Evolutionary conservation across 2,113 vertebrate genomes (phyloP), one percentile per base, ranked within the genome.

Genomic region (Muntiacus reevesi): DNA sequence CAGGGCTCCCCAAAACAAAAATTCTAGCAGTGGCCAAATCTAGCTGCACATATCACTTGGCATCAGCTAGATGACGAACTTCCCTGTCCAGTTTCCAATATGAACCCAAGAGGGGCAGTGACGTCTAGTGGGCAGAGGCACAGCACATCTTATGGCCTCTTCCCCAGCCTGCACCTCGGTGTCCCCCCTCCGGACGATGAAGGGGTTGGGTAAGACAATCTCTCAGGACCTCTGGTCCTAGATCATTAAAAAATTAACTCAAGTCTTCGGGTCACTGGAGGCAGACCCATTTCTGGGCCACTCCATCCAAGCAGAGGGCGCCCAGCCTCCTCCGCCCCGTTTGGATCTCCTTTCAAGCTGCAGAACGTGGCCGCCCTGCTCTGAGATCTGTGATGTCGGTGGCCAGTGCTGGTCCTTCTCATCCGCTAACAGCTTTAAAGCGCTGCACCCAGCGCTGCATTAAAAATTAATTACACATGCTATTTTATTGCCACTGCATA

Each of bases 381-480:
- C 98, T 50, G 96, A 98, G 98, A 98, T 97, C 98, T 98, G 98
- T 98, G 98, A 98, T 98, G 98, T 89, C 98, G 95, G 97, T 97
- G 99, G 98, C 99, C 99, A 89, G 98, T 67, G 98, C 98, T 95
- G 10, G 98, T 90, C 98, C 98, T 95, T 98, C 97, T 90, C 98
- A 98, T 98, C 98, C 98, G 98, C 99, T 98, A 98, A 98, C 98
- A 98, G 98, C 99, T 99, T 98, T 98, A 99, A 99, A 98, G 99
- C 98, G 87, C 98, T 98, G 99, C 98, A 99, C 98, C 99, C 98
- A 99, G 98, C 98, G 98, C 98, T 98, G 99, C 99, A 99, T 99
- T 99, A 99, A 99, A 99, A 99, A 99, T 99, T 99, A 99, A 99
- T 99, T 99, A 99, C 99, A 99, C 99, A 99, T 99, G 99, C 99